These are phyloP conservation scores for Deroplatys truncata DNA, from an alignment of 2,888 invertebrate genomes.

Conservation along the genomic window DNA sequence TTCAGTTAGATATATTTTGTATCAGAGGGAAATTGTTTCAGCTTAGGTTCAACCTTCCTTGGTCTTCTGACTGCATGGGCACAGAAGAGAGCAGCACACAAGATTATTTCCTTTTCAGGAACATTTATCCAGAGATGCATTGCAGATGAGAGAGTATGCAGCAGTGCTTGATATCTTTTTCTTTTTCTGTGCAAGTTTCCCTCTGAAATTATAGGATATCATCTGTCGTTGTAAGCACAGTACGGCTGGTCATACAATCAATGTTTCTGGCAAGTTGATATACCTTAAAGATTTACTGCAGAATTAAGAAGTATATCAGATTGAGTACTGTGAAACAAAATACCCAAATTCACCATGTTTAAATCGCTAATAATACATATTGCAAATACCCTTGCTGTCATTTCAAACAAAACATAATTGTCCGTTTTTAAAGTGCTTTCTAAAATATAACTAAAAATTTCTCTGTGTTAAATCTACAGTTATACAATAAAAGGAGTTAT, in stretches of 20 bases:
- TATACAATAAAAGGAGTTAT: no score
- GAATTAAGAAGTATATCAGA: no score
- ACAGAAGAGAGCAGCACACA: not conserved
- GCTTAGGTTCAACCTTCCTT: not conserved
- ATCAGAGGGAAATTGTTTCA: slow-evolving; percentile 33
- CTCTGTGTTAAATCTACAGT: no score
- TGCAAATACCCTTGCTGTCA: no score
- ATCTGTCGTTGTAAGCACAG: slow-evolving; percentile 13
- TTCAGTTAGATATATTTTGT: not conserved
- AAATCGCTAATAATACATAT: no score
- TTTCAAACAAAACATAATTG: no score
- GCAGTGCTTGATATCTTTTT: not conserved
- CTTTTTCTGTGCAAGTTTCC: slow-evolving; percentile 24
- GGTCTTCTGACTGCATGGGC: not conserved
- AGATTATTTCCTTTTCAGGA: slow-evolving; percentile 8
- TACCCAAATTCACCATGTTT: no score
- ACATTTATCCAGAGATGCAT: not conserved
- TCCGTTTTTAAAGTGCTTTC: no score
- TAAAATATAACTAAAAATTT: no score
- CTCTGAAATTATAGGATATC: slow-evolving; percentile 14
- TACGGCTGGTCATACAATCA: slow-evolving; percentile 31
- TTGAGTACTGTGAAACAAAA: no score
- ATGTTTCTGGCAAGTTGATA: slow-evolving; percentile 29
- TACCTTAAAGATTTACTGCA: no score
- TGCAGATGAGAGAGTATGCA: not conserved